A percentile compares a stretch with the other conserved stretches of the same genome.
Conservation (phyloP, 2,113 vertebrate species). For the Centropristis striata region DNA sequence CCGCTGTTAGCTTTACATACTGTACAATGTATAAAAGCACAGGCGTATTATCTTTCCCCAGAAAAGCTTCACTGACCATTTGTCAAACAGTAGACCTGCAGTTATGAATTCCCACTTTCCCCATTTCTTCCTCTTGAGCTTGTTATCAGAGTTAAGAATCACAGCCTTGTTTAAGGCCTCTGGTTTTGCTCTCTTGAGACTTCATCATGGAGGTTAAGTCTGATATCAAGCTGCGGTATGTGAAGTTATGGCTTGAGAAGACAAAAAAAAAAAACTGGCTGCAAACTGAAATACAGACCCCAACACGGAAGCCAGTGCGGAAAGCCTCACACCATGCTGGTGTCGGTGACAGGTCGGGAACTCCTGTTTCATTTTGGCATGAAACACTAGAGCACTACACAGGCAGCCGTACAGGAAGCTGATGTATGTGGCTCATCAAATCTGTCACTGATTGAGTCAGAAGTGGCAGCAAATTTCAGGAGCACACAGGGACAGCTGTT, state of each 20-base stretch:
- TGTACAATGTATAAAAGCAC: slow-evolving; percentile 34
- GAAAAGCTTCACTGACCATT: slow-evolving; percentile 46
- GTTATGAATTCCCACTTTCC: slow-evolving; percentile 29
- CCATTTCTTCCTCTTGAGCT: slow-evolving; percentile 38
- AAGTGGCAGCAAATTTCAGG: slow-evolving; percentile 58
- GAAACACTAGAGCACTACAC: slow-evolving; percentile 69
- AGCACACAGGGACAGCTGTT: slow-evolving; percentile 62
- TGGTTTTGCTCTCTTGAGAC: slow-evolving; percentile 48
- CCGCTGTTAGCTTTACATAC: slow-evolving; percentile 34
- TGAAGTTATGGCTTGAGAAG: slow-evolving; percentile 53
- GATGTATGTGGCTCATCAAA: slow-evolving; percentile 66
- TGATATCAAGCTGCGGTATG: slow-evolving; percentile 36
- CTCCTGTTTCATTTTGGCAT: slow-evolving; percentile 69
- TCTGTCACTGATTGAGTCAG: slow-evolving; percentile 64
- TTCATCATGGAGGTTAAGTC: slow-evolving; percentile 49
- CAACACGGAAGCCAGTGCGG: slow-evolving; percentile 45
- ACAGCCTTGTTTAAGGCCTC: slow-evolving; percentile 31
- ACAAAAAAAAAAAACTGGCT: slow-evolving; percentile 40
- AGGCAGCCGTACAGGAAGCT: slow-evolving; percentile 69
- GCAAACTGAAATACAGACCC: slow-evolving; percentile 53
- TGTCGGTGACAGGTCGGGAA: slow-evolving; percentile 67
- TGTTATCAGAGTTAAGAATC: slow-evolving; percentile 56
- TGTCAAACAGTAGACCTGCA: slow-evolving; percentile 27
- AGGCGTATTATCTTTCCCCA: slow-evolving; percentile 20
- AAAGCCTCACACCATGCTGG: slow-evolving; percentile 58